Base-by-base conservation (phyloP, 53 echinoderm and acorn worm genomes). In the Echinarachnius parma region DNA sequence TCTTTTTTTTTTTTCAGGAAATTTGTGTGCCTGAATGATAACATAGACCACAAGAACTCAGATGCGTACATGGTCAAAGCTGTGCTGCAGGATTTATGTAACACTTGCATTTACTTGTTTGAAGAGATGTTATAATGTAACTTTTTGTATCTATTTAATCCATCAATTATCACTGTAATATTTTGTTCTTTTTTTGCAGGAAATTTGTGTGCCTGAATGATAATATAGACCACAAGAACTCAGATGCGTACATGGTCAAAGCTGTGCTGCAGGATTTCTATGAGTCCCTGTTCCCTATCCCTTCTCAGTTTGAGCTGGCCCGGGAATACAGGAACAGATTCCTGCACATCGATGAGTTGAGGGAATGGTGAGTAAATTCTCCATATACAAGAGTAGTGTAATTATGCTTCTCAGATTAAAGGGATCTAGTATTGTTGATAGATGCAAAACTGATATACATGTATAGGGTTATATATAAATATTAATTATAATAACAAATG, bases 191-290 rank as follows among this genome's bases (percentile, higher is more conserved):
- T 23, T 39, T 46, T 21, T 9, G 18, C 72, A 96, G 96, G 69
- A 96, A 96, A 79, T 96, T 96, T 87, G 87, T 96, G 4, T 96
- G 96, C 60, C 64, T 96, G 22, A 96, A 96, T 32, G 96, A 96
- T 65, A 96, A 96, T 77, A 96, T 96, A 20, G 85, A 96, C 14
- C 96, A 96, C 62, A 62, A 74, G 21, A 84, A 53, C 15, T 58
- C 81, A 11, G 96, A 87, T 37, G 87, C 96, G 0, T 78, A 84
- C 59, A 87, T 96, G 85, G 96, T 96, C 13, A 96, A 90, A 49
- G 96, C 96, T 3, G 96, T 96, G 2, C 46, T 96, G 11, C 96
- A 93, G 36, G 93, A 93, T 55, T 93, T 86, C 71, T 93, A 93
- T 42, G 92, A 94, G 72, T 86, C 94, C 0, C 35, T 94, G 39